A percentile compares a stretch with the other conserved stretches of the same genome.
Evolutionary conservation across 2,797 vertebrate genomes (phyloP).

Genomic region (Momotus momota): DNA sequence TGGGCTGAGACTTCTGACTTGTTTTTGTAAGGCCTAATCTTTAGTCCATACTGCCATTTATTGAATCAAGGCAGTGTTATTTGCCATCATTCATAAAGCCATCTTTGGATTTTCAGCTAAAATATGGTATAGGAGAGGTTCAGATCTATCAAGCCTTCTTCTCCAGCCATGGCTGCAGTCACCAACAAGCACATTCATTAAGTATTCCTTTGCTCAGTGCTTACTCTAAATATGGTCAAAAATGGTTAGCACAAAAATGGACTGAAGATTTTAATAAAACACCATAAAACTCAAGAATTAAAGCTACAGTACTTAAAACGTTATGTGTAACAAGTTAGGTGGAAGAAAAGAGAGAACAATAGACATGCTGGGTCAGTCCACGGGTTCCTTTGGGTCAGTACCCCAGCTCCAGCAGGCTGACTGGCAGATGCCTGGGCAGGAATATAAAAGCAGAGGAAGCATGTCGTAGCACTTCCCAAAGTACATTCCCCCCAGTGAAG

Average conservation of each 20-base stretch:
- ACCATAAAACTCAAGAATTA: neutral
- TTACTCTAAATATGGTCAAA: neutral
- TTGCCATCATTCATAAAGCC: neutral
- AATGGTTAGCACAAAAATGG: neutral
- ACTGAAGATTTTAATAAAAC: neutral
- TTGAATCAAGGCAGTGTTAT: neutral
- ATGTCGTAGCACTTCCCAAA: neutral
- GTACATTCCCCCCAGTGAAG: neutral
- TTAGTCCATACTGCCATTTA: neutral
- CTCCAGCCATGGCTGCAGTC: neutral
- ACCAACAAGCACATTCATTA: neutral
- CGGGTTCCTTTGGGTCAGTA: too few relatives aligned
- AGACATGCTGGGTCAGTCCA: neutral
- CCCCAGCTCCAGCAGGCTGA: neutral
- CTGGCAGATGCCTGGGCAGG: neutral
- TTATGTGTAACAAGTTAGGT: neutral
- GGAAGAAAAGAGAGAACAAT: neutral
- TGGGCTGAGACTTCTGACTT: neutral
- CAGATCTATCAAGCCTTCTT: too few relatives aligned
- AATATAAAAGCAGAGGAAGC: neutral
- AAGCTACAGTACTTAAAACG: neutral
- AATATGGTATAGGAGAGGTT: neutral
- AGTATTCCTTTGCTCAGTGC: neutral
- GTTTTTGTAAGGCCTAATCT: neutral
- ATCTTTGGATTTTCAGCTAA: neutral